These are phyloP conservation scores for Torymus auratus DNA, from an alignment of 2,888 invertebrate species.

Conservation along the genomic window DNA sequence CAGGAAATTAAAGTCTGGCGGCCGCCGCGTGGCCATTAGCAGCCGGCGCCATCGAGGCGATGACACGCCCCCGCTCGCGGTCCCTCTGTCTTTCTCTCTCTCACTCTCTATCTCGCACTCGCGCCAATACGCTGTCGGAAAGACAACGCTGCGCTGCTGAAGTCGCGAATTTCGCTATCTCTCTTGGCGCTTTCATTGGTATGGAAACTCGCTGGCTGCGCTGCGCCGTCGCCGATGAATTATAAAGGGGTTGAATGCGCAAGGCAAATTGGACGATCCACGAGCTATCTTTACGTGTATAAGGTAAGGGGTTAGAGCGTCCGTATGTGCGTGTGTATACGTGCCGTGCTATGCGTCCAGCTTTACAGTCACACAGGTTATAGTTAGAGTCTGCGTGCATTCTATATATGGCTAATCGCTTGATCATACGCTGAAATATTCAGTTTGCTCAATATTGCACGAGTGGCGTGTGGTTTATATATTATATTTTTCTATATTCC, in stretches of 20 bases:
- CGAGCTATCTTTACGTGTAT: neutral
- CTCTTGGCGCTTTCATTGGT: no score
- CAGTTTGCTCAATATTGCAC: no score
- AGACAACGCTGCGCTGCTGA: conserved; percentile 32
- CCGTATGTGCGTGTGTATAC: no score
- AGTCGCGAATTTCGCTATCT: no score
- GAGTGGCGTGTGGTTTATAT: no score
- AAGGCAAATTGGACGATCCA: conserved; percentile 31
- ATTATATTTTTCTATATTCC: no score
- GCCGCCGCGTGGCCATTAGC: conserved; percentile 76
- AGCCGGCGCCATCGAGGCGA: conserved; percentile 77
- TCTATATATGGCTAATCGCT: no score
- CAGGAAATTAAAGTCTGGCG: conserved; percentile 78
- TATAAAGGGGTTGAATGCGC: neutral
- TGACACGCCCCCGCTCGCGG: conserved; percentile 71
- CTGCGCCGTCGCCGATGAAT: neutral
- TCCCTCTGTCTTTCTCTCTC: neutral
- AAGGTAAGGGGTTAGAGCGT: no score
- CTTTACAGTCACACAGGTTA: no score
- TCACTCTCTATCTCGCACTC: neutral
- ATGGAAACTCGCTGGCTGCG: neutral
- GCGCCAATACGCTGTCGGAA: conserved; percentile 18
- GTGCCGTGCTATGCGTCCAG: no score
- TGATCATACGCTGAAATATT: no score
- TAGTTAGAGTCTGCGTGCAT: no score